Base-by-base conservation (phyloP, 2,113 vertebrate species). In the Ammodytes dubius region DNA sequence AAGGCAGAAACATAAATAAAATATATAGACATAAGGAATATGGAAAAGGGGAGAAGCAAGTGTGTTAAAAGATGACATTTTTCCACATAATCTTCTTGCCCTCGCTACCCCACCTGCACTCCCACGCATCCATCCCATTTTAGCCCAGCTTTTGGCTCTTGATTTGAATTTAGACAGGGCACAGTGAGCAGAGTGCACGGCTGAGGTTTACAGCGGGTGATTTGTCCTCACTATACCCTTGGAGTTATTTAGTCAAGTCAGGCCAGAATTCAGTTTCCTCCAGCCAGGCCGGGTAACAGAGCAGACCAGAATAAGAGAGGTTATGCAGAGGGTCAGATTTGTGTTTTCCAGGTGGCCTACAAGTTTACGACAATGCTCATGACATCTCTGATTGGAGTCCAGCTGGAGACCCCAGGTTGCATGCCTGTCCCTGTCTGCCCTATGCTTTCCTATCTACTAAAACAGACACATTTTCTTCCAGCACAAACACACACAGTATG, bases 91-190 rank as follows among this genome's bases (percentile, higher is more conserved):
- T 84, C 17, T 58, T 76, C 7, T 74, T 45, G 10, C 47, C 27
- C 37, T 63, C 56, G 56, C 4, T 13, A 27, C 68, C 47, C 61
- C 70, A 69, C 78, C 68, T 76, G 27, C 77, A 63, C 79, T 49
- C 40, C 15, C 5, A 56, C 72, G 83, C 73, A 63, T 58, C 84
- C 73, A 63, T 58, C 85, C 73, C 82, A 82, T 85, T 87, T 81
- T 79, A 27, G 59, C 47, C 57, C 73, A 58, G 71, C 66, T 81
- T 86, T 87, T 91, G 77, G 85, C 74, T 89, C 74, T 86, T 87
- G 88, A 92, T 94, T 89, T 92, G 79, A 92, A 94, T 93, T 90
- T 91, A 89, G 88, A 91, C 84, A 84, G 84, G 85, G 86, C 78
- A 80, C 74, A 70, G 69, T 71, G 88, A 82, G 75, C 76, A 78